Evolutionary conservation across 2,797 vertebrate genomes (phyloP).

Genomic region (Muraenolepis orangiensis): DNA sequence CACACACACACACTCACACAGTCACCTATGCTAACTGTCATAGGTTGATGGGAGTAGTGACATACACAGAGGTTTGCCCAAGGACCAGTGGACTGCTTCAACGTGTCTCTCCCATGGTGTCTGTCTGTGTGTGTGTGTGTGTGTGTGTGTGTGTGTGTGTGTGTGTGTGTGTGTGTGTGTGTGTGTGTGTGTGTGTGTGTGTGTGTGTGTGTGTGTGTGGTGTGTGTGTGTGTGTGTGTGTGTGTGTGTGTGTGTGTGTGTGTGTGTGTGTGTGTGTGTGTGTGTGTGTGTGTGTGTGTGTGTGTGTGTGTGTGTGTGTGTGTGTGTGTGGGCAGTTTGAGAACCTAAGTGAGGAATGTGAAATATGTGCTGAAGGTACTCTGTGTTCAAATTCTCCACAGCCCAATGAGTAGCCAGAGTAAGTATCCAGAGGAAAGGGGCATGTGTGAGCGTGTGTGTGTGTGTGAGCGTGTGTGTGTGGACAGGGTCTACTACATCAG

Average conservation of each 20-base stretch:
- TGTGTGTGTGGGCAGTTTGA: conserved; percentile 48
- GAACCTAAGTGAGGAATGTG: conserved; percentile 70
- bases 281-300: conserved; percentile 14
- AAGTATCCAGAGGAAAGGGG: conserved; percentile 12
- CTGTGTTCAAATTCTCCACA: conserved; percentile 59
- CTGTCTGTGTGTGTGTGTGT: conserved; percentile 16
- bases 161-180: conserved; percentile 40
- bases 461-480: not conserved
- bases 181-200: conserved; percentile 38
- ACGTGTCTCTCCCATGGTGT: conserved; percentile 6
- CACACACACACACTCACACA: not conserved
- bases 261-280: conserved; percentile 15
- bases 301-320: conserved; percentile 17
- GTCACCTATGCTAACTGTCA: not conserved
- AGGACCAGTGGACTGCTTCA: not conserved
- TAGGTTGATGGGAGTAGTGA: not conserved
- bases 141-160: conserved; percentile 19
- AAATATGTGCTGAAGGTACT: conserved; percentile 73
- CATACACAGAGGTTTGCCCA: conserved; percentile 10
- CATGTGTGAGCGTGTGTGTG: not conserved
- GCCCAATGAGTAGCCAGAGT: conserved; percentile 45
- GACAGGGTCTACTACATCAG: no score
- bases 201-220: conserved; percentile 18
- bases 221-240: conserved; percentile 14
- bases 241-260: conserved; percentile 14